phyloP scores from a whole-genome alignment of 2,113 vertebrate species.

The Alectura lathami region DNA sequence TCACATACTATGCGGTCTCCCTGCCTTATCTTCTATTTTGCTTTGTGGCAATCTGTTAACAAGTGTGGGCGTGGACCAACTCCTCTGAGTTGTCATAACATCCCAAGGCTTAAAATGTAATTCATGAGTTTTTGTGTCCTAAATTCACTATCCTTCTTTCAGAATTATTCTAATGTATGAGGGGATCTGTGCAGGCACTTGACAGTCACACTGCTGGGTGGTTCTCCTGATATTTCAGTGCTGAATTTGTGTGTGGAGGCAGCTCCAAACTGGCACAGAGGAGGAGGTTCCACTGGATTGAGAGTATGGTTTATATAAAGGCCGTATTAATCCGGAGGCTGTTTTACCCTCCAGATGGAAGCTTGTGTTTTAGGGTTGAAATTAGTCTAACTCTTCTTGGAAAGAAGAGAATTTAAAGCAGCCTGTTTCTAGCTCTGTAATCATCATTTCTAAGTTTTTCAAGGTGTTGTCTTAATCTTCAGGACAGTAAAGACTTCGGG shows the following conservation, averaged over 20 bases:
- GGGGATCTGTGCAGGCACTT: rapidly evolving
- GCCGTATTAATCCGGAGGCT: not conserved
- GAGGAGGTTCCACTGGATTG: not conserved
- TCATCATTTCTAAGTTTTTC: not conserved
- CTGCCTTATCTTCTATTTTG: not conserved
- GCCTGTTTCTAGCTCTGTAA: not conserved
- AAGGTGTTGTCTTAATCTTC: not conserved
- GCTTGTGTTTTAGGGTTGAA: not conserved
- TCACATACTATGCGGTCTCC: not conserved
- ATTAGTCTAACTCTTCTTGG: not conserved
- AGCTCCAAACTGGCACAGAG: not conserved
- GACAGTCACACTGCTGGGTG: rapidly evolving
- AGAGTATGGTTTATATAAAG: not conserved
- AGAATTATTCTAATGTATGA: not conserved
- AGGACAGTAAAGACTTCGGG: not conserved
- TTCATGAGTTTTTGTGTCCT: not conserved
- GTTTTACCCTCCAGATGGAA: not conserved
- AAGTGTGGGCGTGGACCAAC: not conserved
- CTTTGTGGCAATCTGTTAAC: not conserved
- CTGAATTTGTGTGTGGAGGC: not conserved
- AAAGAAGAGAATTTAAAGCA: not conserved
- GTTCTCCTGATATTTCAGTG: not conserved
- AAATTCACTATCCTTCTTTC: not conserved
- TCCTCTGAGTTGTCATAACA: conserved; percentile 4
- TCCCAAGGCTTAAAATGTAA: not conserved